These are phyloP conservation scores for Camelus bactrianus DNA, from an alignment of 2,113 vertebrate species.

Conservation along the genomic window DNA sequence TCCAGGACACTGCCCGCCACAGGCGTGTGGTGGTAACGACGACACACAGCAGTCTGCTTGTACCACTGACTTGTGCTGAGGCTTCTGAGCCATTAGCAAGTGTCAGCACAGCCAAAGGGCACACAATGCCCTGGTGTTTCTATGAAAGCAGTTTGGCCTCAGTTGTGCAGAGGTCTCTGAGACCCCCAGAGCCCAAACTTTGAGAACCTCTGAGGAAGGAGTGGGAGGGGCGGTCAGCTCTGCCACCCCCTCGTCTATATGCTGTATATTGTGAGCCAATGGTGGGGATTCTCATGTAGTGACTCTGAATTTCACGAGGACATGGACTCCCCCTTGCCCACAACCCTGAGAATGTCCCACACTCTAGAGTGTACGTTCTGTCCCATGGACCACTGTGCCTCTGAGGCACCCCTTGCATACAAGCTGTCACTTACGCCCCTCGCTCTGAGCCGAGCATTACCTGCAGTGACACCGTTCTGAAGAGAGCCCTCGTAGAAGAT, in stretches of 20 bases:
- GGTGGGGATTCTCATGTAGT: neutral
- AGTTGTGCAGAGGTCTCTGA: neutral
- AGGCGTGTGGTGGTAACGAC: neutral
- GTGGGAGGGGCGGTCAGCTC: neutral
- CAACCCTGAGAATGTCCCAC: no score
- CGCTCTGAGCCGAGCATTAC: constrained; percentile 79
- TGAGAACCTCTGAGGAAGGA: neutral
- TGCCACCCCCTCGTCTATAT: no score
- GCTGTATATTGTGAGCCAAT: no score
- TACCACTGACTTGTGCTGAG: neutral
- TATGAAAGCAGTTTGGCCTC: no score
- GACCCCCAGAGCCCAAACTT: neutral
- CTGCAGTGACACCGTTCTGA: constrained; percentile 98
- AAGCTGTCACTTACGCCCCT: neutral
- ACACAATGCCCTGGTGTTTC: fast-evolving
- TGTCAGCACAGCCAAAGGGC: neutral
- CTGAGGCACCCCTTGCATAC: neutral
- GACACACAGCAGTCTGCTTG: neutral
- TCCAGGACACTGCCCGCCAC: neutral
- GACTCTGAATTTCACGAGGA: neutral
- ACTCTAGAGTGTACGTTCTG: neutral
- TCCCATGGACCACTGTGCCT: neutral
- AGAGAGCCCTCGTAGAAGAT: constrained; percentile 99
- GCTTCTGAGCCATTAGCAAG: neutral
- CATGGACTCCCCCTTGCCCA: neutral